Percentiles rank a stretch among this genome's conserved stretches.
phyloP scores from a whole-genome alignment of 1,140 invertebrate species.

The Brachionus calyciflorus region DNA sequence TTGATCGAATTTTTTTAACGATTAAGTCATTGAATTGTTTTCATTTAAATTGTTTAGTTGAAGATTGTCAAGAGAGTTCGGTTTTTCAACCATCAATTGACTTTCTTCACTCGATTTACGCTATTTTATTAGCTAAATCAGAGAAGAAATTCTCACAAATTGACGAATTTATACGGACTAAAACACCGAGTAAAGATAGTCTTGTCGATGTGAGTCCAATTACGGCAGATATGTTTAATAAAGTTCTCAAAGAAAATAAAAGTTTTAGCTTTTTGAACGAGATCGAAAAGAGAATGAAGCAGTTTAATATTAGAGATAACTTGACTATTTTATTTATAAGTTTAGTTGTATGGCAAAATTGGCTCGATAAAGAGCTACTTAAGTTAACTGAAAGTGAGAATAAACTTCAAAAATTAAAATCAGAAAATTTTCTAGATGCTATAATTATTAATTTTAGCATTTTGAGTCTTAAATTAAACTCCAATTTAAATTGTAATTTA shows the following conservation, averaged over 20 bases:
- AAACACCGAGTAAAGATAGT: neutral
- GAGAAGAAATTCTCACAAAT: constrained; percentile 5
- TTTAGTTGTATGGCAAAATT: constrained; percentile 14
- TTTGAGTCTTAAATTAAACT: neutral
- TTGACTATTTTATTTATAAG: constrained; percentile 6
- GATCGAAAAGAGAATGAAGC: neutral
- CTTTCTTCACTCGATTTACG: neutral
- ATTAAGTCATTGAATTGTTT: constrained; percentile 3
- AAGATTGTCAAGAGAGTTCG: neutral
- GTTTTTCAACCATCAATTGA: neutral
- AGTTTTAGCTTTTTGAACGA: neutral
- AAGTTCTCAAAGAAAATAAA: neutral
- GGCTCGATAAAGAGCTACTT: neutral
- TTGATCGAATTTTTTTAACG: constrained; percentile 8
- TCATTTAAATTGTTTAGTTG: constrained; percentile 6
- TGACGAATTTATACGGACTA: constrained; percentile 19
- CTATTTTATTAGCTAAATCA: neutral
- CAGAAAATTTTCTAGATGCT: neutral
- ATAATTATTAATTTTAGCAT: neutral
- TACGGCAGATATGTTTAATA: neutral
- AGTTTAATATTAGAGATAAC: neutral
- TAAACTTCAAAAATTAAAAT: neutral
- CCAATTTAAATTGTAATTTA: neutral
- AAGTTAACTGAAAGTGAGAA: neutral
- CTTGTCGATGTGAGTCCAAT: neutral